Conservation (phyloP, 1,140 invertebrate genomes). For the Eurytemora carolleeae region DNA sequence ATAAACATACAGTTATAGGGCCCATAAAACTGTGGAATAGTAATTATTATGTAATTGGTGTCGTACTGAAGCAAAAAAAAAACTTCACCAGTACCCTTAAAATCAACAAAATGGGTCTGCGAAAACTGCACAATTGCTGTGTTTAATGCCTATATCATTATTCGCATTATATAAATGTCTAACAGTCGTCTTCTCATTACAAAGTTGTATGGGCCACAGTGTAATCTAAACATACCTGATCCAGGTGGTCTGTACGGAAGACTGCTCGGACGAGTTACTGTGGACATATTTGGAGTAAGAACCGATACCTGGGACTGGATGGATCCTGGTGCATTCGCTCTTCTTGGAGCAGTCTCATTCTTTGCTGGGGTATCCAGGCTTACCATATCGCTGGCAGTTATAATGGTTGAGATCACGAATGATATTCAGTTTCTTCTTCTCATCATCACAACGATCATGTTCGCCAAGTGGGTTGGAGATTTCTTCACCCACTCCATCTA, state of each 20-base stretch:
- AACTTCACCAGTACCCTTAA: no score
- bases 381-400: slow-evolving; percentile 25
- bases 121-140: no score
- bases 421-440: slow-evolving; percentile 19
- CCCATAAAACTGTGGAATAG: no score
- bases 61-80: no score
- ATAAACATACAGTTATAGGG: no score
- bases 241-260: slow-evolving; percentile 14
- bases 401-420: slow-evolving; percentile 19
- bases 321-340: slow-evolving; percentile 27
- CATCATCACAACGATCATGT: slow-evolving; percentile 30
- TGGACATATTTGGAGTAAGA: slow-evolving; percentile 22
- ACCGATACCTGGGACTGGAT: slow-evolving; percentile 25
- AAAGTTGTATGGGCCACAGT: no score
- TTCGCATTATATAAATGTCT: no score
- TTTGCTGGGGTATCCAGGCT: slow-evolving; percentile 27
- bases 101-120: no score
- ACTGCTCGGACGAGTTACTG: slow-evolving; percentile 24
- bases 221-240: no score
- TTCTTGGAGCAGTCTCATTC: slow-evolving; percentile 27
- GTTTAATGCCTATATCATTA: no score
- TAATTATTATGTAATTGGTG: no score
- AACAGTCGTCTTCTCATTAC: no score
- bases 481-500: slow-evolving; percentile 29
- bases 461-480: slow-evolving; percentile 29